phyloP scores from a whole-genome alignment of 2,888 invertebrate genomes.

The Philereme transversata region DNA sequence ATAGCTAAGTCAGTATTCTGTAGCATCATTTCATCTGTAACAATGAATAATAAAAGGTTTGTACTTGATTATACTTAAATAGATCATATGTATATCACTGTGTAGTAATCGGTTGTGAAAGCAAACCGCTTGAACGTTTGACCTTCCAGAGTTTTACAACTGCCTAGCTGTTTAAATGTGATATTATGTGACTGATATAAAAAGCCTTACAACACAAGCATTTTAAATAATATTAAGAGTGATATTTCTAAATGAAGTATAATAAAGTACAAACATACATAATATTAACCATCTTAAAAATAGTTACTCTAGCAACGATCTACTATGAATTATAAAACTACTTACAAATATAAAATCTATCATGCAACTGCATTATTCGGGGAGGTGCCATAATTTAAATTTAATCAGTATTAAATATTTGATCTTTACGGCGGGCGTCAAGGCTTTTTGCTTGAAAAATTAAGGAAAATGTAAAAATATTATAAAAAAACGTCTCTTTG shows the following conservation, averaged over 20 bases:
- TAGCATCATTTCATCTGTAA: no score
- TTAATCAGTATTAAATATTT: conserved; percentile 47
- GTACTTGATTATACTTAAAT: no score
- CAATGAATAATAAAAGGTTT: no score
- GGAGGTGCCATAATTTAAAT: conserved; percentile 42
- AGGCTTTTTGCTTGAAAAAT: conserved; percentile 59
- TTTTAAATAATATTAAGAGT: not conserved
- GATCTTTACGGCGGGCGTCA: conserved; percentile 52
- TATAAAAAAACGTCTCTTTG: conserved; percentile 68
- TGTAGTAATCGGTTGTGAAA: conserved; percentile 12
- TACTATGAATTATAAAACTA: not conserved
- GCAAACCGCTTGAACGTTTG: not conserved
- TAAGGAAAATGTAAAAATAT: conserved; percentile 45
- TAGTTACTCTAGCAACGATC: not conserved
- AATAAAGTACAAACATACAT: conserved; percentile 8
- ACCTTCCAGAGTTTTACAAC: not conserved
- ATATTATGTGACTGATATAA: conserved; percentile 5
- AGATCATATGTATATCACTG: no score
- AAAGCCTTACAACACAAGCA: conserved; percentile 3
- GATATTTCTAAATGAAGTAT: conserved; percentile 7
- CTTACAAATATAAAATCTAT: conserved; percentile 3
- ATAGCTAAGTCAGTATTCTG: no score
- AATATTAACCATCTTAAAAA: not conserved
- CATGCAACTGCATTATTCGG: conserved; percentile 17
- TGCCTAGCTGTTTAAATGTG: conserved; percentile 2